Base-by-base conservation (phyloP, 2,888 invertebrate genomes). In the Lasius fuliginosus region DNA sequence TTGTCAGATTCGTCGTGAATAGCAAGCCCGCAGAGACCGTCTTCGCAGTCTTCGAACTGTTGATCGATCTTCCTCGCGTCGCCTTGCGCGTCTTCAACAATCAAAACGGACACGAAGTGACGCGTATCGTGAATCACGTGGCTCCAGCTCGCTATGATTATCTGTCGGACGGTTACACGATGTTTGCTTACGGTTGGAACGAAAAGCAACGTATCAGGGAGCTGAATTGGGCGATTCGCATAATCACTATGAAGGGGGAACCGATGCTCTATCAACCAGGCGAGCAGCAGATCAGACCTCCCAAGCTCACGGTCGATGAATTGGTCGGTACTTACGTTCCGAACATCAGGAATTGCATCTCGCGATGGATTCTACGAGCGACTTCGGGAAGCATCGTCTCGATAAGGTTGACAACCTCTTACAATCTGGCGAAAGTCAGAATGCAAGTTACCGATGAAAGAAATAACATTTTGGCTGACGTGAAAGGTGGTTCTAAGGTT, bases 141-240 rank as follows among this genome's bases (percentile, higher is more conserved):
- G 81, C 74, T 0, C 87, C 92, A 18, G 77, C 76, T 23, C 60
- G 71, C 23, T 93, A 91, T 46, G 30, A 30, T 0, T 33, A 88
- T 2, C 74, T 83, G 9, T 71, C 82, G 9, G n/a, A 68, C 0
- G 93, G 93, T 2, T 93, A 92, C 75, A 93, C 93, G 11, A 64
- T 93, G 0, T 85, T 93, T 36, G 92, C 89, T 18, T 92, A 93
- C 23, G 92, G 92, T 0, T 90, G 89, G 87, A 87, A 42, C 42
- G 87, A 89, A 0, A 71, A 86, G 9, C 49, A 73, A 3, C 65
- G 42, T 15, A 68, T 75, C 23, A 89, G 84, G 27, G 90, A 92
- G n/a, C 12, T 90, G 27, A 62, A 89, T 0, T 93, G 93, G 93
- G 86, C 85, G 1, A 67, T 93, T n/a, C 89, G 88, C 40, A 56